Evolutionary conservation across 2,888 invertebrate genomes (phyloP), one percentile per base, ranked within the genome.

Genomic region (Drosophila neoperkinsi): DNA sequence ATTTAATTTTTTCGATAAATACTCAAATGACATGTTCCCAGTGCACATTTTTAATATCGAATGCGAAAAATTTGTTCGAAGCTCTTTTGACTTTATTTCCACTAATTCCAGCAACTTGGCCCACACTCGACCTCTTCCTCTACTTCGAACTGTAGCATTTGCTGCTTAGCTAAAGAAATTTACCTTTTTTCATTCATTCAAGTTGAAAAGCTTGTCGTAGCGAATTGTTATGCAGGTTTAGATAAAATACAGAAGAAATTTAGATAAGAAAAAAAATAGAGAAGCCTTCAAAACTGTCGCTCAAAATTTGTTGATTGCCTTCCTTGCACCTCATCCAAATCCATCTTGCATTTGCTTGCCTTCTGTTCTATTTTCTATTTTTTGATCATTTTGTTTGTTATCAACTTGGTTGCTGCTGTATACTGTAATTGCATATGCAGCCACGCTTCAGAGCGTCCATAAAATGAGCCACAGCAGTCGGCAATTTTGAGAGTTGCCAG

Each of bases 381-480:
- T 34, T 11, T 49, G 33, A 36, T 52, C 51, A 21, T 69, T 75
- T 71, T 74, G 82, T 81, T 81, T 87, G 82, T 81, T 85, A 87
- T 84, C 82, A 87, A 84, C 81, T 84, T 87, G 82, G 81, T 84
- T 80, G 80, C 79, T 84, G 72, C 71, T 72, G 67, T 64, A 74
- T 83, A 86, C 83, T 86, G 81, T 83, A 88, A 86, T 86, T 86
- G 83, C 86, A 88, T 88, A 85, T 86, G 83, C 81, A 84, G 83
- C 83, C 70, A 83, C 79, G 82, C 83, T 85, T 79, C 83, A 82
- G 73, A 82, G 84, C 77, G 69, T 74, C 73, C 79, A 79, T 70
- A 80, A 71, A 77, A 68, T 63, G 65, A 70, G 72, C 67, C 68
- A 67, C 77, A 77, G 57, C 62, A 59, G 66, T 51, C 43, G 69